Evolutionary conservation across 2,888 invertebrate genomes (phyloP).

Genomic region (Nymphalis polychloros): DNA sequence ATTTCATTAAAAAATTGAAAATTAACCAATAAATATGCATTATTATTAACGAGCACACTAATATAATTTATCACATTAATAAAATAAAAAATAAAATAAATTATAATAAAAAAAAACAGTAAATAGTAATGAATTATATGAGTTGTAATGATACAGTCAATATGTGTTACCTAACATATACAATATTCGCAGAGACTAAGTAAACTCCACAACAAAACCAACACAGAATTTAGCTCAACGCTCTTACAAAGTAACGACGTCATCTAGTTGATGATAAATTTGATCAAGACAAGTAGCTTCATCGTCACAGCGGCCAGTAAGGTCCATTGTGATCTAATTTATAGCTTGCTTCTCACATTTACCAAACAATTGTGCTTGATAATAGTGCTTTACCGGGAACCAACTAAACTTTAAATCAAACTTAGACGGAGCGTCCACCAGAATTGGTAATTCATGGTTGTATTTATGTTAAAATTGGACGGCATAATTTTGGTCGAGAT

Average conservation of each 20-base stretch:
- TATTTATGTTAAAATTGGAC: too few species aligned
- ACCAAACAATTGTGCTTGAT: neutral
- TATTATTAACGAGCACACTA: too few species aligned
- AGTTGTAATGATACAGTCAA: too few species aligned
- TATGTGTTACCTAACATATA: too few species aligned
- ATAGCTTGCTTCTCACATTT: slow-evolving; percentile 5
- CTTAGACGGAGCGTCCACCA: neutral
- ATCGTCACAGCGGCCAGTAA: slow-evolving; percentile 6
- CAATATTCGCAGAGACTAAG: too few species aligned
- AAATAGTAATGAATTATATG: too few species aligned
- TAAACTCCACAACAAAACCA: neutral
- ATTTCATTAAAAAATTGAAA: too few species aligned
- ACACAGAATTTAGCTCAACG: neutral
- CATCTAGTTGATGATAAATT: slow-evolving; percentile 10
- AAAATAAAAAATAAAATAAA: too few species aligned
- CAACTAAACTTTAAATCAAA: neutral
- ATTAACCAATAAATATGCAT: too few species aligned
- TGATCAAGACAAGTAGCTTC: slow-evolving; percentile 8
- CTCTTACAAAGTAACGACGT: neutral
- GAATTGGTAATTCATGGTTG: neutral
- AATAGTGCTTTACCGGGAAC: neutral
- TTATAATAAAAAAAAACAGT: too few species aligned
- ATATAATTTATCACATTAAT: too few species aligned
- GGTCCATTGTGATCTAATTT: slow-evolving; percentile 9
- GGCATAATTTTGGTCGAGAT: too few species aligned